phyloP scores from a whole-genome alignment of 2,888 invertebrate genomes.

The Melangyna quadrimaculata region DNA sequence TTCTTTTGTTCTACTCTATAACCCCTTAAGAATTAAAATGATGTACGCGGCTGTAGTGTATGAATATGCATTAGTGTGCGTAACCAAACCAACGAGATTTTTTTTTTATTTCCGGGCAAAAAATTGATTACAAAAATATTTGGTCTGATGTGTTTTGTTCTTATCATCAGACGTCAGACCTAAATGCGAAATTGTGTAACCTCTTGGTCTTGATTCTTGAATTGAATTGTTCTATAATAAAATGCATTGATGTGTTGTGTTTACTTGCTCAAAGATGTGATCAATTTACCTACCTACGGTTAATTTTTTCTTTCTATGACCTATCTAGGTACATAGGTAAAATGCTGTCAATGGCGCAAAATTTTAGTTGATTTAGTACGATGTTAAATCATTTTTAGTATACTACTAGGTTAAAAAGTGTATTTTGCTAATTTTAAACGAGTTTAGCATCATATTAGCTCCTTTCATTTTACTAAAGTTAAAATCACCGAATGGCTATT shows the following conservation, averaged over 20 bases:
- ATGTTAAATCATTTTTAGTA: too few relatives aligned
- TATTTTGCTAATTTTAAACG: too few relatives aligned
- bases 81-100: background rate
- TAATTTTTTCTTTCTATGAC: background rate
- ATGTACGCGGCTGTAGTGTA: background rate
- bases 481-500: too few relatives aligned
- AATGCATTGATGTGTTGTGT: background rate
- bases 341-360: too few relatives aligned
- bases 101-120: slow-evolving; percentile 2
- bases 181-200: slow-evolving; percentile 7
- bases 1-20: background rate
- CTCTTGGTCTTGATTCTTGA: too few relatives aligned
- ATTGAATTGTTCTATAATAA: background rate
- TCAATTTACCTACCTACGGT: background rate
- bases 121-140: background rate
- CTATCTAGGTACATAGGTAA: too few relatives aligned
- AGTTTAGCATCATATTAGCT: too few relatives aligned
- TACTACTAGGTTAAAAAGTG: too few relatives aligned
- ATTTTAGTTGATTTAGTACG: too few relatives aligned
- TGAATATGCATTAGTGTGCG: background rate
- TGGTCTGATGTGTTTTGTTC: background rate
- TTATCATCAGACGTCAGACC: slow-evolving; percentile 1
- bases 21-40: background rate
- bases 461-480: too few relatives aligned
- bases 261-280: background rate